phyloP scores from a whole-genome alignment of 2,888 invertebrate genomes.

The Chironomus riparius region DNA sequence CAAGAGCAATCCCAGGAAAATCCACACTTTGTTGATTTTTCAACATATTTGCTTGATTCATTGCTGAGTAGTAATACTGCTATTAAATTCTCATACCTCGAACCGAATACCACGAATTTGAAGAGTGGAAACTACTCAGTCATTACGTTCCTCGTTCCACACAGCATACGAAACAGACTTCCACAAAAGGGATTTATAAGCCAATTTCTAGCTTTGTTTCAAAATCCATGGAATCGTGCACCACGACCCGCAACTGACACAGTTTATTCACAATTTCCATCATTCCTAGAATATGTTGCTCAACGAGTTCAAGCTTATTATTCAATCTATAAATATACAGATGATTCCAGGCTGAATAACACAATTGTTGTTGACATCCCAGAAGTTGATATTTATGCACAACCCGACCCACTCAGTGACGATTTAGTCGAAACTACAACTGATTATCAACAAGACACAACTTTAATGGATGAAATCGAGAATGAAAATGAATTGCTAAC shows the following conservation, averaged over 20 bases:
- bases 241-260: not conserved
- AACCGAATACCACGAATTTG: not conserved
- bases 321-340: constrained; percentile 55
- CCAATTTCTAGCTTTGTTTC: not conserved
- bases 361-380: not conserved
- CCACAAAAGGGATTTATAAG: not conserved
- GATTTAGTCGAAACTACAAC: not conserved
- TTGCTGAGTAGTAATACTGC: constrained; percentile 6
- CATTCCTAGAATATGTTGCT: constrained; percentile 56
- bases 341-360: constrained; percentile 39
- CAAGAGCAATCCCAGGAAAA: not conserved
- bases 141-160: constrained; percentile 14
- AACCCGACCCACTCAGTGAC: not conserved
- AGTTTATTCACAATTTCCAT: constrained; percentile 51
- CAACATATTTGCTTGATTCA: constrained; percentile 9
- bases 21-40: constrained; percentile 23
- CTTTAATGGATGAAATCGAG: not conserved
- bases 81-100: constrained; percentile 13
- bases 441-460: not conserved
- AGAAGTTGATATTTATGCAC: not conserved
- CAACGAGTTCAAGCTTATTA: constrained; percentile 61
- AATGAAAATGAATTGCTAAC: not conserved
- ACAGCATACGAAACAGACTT: not conserved
- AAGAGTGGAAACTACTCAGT: constrained; percentile 4
- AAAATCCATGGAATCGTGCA: not conserved